These are phyloP conservation scores for Orientallactaga sibirica DNA, from an alignment of 2,797 vertebrate species.

Conservation along the genomic window DNA sequence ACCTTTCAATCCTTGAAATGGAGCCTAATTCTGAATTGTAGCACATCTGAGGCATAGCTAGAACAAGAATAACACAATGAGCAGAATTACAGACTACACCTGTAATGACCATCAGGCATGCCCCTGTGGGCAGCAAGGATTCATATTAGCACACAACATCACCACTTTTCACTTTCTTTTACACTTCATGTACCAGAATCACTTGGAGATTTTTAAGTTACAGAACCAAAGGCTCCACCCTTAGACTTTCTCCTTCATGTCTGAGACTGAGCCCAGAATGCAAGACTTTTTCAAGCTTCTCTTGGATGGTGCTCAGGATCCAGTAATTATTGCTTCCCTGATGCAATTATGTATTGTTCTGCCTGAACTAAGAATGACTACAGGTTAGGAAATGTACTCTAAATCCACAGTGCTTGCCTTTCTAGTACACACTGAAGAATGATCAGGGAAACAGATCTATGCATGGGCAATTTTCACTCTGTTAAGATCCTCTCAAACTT, in stretches of 20 bases:
- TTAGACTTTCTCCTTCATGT: constrained; percentile 1
- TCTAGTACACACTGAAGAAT: neutral
- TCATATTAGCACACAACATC: neutral
- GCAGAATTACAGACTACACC: constrained; percentile 36
- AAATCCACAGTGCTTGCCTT: neutral
- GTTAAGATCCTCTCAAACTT: neutral
- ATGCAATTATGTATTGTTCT: neutral
- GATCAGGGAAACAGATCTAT: neutral
- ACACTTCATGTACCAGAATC: neutral
- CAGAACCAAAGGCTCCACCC: neutral
- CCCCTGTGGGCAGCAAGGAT: neutral
- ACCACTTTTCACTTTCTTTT: neutral
- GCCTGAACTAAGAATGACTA: constrained; percentile 11
- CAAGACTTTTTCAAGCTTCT: constrained; percentile 11
- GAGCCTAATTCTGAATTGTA: constrained; percentile 64
- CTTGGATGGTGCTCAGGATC: neutral
- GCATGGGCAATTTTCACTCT: neutral
- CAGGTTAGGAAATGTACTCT: constrained; percentile 12
- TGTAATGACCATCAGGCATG: constrained; percentile 40
- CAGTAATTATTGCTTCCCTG: neutral
- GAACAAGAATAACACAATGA: neutral
- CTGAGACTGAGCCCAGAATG: neutral
- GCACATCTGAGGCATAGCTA: neutral
- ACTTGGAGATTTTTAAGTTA: neutral
- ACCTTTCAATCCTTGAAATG: constrained; percentile 10